Conservation (phyloP, 37 sponge, comb jelly and placozoan genomes). For the Cladorhizidae sp. region DNA sequence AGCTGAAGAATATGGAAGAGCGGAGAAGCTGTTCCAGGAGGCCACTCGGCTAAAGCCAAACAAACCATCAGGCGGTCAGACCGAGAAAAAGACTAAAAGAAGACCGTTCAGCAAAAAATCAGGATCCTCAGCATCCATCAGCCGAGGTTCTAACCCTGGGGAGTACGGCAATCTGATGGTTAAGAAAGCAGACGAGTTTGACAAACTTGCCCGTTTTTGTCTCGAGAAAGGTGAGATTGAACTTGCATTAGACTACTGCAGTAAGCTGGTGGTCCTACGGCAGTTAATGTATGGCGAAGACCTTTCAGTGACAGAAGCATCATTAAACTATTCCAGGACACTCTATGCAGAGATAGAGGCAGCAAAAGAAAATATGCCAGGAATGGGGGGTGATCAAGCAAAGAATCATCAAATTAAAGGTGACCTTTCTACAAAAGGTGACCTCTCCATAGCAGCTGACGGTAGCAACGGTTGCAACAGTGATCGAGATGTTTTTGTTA, state of each 20-base stretch:
- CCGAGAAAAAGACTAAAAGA: not conserved
- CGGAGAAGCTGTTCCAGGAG: slow-evolving; percentile 57
- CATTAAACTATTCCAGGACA: slow-evolving; percentile 23
- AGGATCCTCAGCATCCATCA: not conserved
- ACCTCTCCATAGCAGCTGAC: not conserved
- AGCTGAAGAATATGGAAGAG: slow-evolving; percentile 48
- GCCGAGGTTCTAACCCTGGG: slow-evolving; percentile 2
- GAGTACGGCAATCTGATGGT: slow-evolving; percentile 25
- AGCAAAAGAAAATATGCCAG: not conserved
- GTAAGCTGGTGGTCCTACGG: slow-evolving; percentile 28
- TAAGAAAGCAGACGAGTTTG: slow-evolving; percentile 50
- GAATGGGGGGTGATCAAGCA: no score
- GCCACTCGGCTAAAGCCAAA: not conserved
- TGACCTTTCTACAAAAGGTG: slow-evolving; percentile 6
- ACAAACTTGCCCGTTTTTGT: slow-evolving; percentile 14
- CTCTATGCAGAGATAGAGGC: slow-evolving; percentile 35
- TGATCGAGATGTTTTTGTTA: not conserved
- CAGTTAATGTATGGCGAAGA: slow-evolving; percentile 26
- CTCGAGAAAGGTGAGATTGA: slow-evolving; percentile 13
- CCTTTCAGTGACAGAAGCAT: slow-evolving; percentile 3
- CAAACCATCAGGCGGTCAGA: not conserved
- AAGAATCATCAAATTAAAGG: not conserved
- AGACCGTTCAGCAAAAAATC: slow-evolving; percentile 12
- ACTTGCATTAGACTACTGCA: slow-evolving; percentile 44
- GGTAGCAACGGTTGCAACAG: no score